Base-by-base conservation (phyloP, 1,140 invertebrate species). In the Dreissena rostriformis region DNA sequence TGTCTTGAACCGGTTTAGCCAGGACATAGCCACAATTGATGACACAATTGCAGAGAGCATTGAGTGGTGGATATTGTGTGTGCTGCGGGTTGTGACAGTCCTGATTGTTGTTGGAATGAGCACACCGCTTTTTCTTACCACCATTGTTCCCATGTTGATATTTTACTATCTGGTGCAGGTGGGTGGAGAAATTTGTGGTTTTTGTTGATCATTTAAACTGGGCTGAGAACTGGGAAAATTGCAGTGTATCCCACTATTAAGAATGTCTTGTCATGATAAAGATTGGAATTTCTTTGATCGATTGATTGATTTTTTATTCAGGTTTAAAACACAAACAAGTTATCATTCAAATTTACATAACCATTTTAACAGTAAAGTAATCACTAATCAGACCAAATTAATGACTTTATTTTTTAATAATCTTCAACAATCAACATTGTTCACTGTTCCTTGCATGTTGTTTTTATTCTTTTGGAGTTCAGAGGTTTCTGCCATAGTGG, bases 151-250 rank as follows among this genome's bases (percentile, higher is more conserved):
- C 15, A 96, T 99, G 88, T 96, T 95, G 63, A 84, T 97, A 26
- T 87, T 98, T 68, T 99, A 99, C 94, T 98, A 97, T 92, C 96
- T 98, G 87, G 96, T 98, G 85, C 95, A 96, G 93, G 95, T 95
- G 68, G 29, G 80, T 55, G 75, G 28, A 78, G 98, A 63, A 24
- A 19, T 5, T 5, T 61, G 57, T 24, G 17, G 57, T 24, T n/a
- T n/a, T 2, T 61, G 17, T 61, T 24, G 57, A 11, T 39, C 57
- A 61, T 61, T 61, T 6, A 11, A 61, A 19, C 22, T 19, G 57
- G 57, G 2, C 57, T 6, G 57, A n/a, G 57, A 61, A 4, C 57
- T n/a, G 57, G 57, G 22, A 24, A 61, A n/a, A 61, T 24, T 19
- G 57, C 57, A 61, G 57, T 61, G 17, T n/a, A n/a, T 4, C 4